phyloP scores from a whole-genome alignment of 2,113 vertebrate genomes.

The Mustela nigripes region DNA sequence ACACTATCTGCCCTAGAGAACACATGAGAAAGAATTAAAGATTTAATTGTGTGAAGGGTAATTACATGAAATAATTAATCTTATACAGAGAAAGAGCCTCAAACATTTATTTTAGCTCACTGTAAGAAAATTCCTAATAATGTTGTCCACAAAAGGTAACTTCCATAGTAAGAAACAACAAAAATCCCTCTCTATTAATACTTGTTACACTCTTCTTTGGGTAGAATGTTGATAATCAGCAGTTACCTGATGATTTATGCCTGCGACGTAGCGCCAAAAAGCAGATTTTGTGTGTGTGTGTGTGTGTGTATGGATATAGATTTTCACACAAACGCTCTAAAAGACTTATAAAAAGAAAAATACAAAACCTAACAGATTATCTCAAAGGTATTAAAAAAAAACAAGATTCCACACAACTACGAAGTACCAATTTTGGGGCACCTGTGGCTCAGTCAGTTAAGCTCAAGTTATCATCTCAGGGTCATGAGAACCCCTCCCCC shows the following conservation, averaged over 20 bases:
- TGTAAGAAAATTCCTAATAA: not conserved
- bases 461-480: not conserved
- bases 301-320: not conserved
- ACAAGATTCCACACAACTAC: not conserved
- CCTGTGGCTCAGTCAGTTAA: not conserved
- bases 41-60: not conserved
- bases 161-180: not conserved
- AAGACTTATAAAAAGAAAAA: not conserved
- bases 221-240: not conserved
- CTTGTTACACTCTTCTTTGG: not conserved
- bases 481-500: not conserved
- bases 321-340: not conserved
- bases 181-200: not conserved
- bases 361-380: not conserved
- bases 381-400: not conserved
- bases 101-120: not conserved
- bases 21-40: not conserved
- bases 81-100: not conserved
- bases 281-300: not conserved
- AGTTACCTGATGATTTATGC: not conserved
- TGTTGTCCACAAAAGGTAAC: not conserved
- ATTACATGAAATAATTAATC: not conserved
- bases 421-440: not conserved
- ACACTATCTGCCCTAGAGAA: not conserved
- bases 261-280: not conserved